phyloP scores from a whole-genome alignment of 2,888 invertebrate genomes.

The Teleiodes luculella region DNA sequence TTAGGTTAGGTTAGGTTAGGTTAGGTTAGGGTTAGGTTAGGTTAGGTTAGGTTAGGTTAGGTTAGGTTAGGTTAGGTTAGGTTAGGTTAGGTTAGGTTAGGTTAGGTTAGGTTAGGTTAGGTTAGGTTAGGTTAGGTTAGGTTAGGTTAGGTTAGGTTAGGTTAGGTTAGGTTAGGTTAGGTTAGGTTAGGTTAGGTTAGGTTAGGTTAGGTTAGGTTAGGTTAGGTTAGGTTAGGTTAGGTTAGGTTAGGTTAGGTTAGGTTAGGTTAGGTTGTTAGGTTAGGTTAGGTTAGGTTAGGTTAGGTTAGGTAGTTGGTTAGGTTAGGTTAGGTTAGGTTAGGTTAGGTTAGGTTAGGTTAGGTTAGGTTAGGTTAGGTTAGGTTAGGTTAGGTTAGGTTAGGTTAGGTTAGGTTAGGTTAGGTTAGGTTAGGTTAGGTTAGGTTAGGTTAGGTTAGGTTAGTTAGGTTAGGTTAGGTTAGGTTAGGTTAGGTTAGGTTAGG shows the following conservation, averaged over 20 bases:
- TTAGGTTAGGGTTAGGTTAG: no score
- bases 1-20: conserved; percentile 39
- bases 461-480: conserved; percentile 2
- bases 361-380: conserved; percentile 28
- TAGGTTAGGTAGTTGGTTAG: conserved; percentile 23
- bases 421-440: conserved; percentile 23
- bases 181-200: conserved; percentile 35
- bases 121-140: conserved; percentile 33
- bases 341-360: conserved; percentile 28
- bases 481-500: no score
- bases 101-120: conserved; percentile 33
- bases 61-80: conserved; percentile 45
- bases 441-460: conserved; percentile 22
- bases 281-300: conserved; percentile 30
- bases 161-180: conserved; percentile 36
- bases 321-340: conserved; percentile 32
- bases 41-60: conserved; percentile 48
- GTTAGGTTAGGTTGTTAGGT: no score
- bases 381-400: conserved; percentile 24
- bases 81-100: conserved; percentile 36
- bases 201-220: conserved; percentile 36
- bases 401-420: conserved; percentile 27
- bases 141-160: conserved; percentile 33
- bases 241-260: conserved; percentile 34
- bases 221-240: conserved; percentile 33